phyloP scores from a whole-genome alignment of 2,888 invertebrate species.

The Drosophila lacicola region DNA sequence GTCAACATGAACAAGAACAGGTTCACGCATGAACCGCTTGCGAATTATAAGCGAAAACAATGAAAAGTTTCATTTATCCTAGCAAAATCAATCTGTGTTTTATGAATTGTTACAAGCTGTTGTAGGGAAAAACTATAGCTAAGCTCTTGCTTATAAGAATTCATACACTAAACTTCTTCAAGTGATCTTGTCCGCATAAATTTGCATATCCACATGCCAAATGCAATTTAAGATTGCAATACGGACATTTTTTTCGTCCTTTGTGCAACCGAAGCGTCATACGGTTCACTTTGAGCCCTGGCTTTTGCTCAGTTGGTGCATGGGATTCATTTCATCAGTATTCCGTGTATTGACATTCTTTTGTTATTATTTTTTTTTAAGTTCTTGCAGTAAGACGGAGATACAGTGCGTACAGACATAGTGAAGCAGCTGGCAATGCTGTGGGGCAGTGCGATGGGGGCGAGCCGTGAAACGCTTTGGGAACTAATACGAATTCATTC shows the following conservation, averaged over 20 bases:
- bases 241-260: neutral
- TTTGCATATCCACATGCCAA: neutral
- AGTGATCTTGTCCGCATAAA: neutral
- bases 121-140: no score
- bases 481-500: constrained; percentile 59
- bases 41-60: no score
- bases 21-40: no score
- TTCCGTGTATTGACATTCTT: constrained; percentile 24
- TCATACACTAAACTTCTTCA: no score
- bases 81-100: no score
- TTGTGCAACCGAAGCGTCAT: constrained; percentile 23
- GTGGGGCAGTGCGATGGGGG: neutral
- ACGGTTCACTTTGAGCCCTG: constrained; percentile 24
- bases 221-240: constrained; percentile 17
- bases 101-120: no score
- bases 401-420: constrained; percentile 12
- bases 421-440: constrained; percentile 3
- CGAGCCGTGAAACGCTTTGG: constrained; percentile 2
- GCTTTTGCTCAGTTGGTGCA: constrained; percentile 26
- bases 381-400: constrained; percentile 8
- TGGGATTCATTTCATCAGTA: constrained; percentile 33
- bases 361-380: constrained; percentile 23
- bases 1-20: no score
- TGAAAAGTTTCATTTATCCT: no score
- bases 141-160: neutral